Conservation (phyloP, 2,797 vertebrate genomes). For the Brachyrhaphis roseni region DNA sequence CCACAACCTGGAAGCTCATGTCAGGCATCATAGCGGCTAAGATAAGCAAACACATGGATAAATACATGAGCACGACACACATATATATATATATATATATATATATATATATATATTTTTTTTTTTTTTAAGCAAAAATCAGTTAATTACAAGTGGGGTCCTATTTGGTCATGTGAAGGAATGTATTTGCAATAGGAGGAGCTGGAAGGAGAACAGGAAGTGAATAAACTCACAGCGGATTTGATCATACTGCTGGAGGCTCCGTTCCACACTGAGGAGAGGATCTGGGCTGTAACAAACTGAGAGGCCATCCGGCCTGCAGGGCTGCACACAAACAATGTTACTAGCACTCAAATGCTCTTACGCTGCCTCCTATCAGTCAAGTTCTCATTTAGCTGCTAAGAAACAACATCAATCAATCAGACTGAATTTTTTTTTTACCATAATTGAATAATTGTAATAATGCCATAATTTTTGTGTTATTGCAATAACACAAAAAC, state of each 20-base stretch:
- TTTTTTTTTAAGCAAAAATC: too few species aligned
- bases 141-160: too few species aligned
- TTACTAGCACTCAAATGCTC: background rate
- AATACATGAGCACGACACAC: too few species aligned
- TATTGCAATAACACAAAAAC: too few species aligned
- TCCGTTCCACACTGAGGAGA: conserved; percentile 86
- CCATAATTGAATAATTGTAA: too few species aligned
- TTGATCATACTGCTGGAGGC: conserved; percentile 83
- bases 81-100: too few species aligned
- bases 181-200: background rate
- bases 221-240: conserved; percentile 78
- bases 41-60: too few species aligned
- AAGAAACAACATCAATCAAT: background rate
- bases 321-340: conserved; percentile 76
- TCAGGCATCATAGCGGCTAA: too few species aligned
- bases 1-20: too few species aligned
- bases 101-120: too few species aligned
- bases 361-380: background rate
- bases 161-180: background rate
- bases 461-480: too few species aligned
- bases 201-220: background rate
- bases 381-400: background rate
- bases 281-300: conserved; percentile 92
- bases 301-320: conserved; percentile 94
- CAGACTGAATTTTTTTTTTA: too few species aligned